These are phyloP conservation scores for Microplitis manilae DNA, from an alignment of 2,888 invertebrate species.

Conservation along the genomic window DNA sequence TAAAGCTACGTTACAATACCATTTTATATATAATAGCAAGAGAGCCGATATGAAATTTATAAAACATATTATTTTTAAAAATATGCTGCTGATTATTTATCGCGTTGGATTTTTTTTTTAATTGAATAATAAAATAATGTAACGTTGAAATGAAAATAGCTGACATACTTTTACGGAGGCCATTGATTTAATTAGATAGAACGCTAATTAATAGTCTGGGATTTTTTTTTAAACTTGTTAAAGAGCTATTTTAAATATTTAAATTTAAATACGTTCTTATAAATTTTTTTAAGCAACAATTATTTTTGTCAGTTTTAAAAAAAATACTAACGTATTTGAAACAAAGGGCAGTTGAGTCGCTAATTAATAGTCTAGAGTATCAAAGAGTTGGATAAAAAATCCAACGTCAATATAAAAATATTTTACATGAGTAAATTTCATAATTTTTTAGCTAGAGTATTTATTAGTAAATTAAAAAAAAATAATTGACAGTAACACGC, in stretches of 20 bases:
- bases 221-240: not conserved
- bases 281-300: too few relatives aligned
- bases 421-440: not conserved
- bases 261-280: not conserved
- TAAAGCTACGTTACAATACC: not conserved
- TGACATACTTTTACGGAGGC: not conserved
- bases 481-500: too few relatives aligned
- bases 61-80: too few relatives aligned
- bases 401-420: not conserved
- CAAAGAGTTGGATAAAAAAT: not conserved
- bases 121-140: not conserved
- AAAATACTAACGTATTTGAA: not conserved
- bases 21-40: too few relatives aligned
- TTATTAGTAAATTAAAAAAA: too few relatives aligned
- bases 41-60: too few relatives aligned
- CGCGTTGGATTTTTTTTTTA: not conserved
- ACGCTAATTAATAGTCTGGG: not conserved
- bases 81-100: too few relatives aligned
- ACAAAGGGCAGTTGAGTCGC: conserved; percentile 7
- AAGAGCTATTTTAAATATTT: not conserved
- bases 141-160: not conserved
- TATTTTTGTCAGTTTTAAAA: too few relatives aligned
- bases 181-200: not conserved
- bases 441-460: too few relatives aligned
- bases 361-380: conserved; percentile 3